Conservation (phyloP, 2,797 vertebrate species). For the Lerista edwardsae region DNA sequence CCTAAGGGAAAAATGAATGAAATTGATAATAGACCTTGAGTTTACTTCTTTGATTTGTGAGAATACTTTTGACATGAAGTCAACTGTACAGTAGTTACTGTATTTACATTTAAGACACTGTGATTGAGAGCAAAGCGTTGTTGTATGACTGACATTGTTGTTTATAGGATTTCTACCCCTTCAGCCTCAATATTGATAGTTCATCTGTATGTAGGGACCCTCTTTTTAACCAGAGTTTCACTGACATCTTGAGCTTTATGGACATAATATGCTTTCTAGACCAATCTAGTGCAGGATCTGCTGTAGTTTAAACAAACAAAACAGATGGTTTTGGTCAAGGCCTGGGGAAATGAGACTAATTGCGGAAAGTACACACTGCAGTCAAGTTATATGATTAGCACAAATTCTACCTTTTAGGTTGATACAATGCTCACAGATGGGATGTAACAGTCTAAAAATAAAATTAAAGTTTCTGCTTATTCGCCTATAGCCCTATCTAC, state of each 20-base stretch:
- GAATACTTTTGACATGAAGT: background rate
- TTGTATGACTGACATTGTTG: slow-evolving; percentile 15
- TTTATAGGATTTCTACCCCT: background rate
- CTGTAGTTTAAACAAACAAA: background rate
- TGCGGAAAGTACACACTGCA: background rate
- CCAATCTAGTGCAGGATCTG: background rate
- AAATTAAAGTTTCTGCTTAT: no score
- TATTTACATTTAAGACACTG: background rate
- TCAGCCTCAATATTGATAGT: background rate
- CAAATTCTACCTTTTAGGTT: background rate
- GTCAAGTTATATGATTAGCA: background rate
- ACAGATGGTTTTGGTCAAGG: background rate
- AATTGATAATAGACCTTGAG: background rate
- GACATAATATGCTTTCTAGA: background rate
- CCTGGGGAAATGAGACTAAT: background rate
- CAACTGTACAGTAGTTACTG: background rate
- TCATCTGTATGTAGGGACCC: background rate
- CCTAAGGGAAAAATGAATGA: background rate
- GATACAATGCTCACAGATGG: background rate
- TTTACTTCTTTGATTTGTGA: background rate
- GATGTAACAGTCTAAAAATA: no score
- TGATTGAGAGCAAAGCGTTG: background rate
- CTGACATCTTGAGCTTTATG: background rate
- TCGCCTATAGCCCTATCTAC: background rate
- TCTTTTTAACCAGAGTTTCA: background rate